Evolutionary conservation across 2,888 invertebrate species (phyloP).

Genomic region (Pinctada fucata): DNA sequence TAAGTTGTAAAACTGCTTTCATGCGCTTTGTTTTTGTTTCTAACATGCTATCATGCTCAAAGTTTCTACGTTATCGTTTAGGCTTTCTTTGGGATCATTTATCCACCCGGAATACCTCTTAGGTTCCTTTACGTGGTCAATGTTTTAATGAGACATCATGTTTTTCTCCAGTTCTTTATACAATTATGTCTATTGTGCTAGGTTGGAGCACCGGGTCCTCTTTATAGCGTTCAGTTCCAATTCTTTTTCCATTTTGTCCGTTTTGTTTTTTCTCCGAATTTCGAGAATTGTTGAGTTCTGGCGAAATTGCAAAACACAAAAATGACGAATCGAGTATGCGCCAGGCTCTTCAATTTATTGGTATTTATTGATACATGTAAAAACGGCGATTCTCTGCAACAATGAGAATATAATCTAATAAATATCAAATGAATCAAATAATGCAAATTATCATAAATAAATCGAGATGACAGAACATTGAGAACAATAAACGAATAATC

Average conservation of each 20-base stretch:
- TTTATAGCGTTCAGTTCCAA: background rate
- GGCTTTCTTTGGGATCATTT: slow-evolving; percentile 7
- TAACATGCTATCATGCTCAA: slow-evolving; percentile 1
- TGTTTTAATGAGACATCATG: slow-evolving; percentile 16
- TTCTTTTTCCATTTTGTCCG: background rate
- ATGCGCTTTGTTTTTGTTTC: slow-evolving; percentile 19
- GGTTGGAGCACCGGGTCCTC: background rate
- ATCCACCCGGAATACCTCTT: slow-evolving; percentile 21
- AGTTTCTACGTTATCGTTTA: slow-evolving; percentile 13
- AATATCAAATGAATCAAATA: no score
- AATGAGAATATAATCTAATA: no score
- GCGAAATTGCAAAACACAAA: no score
- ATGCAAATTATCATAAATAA: no score
- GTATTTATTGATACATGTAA: no score
- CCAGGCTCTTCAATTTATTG: no score
- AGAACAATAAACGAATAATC: no score
- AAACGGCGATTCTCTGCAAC: no score
- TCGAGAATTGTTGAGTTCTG: background rate
- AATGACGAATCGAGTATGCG: background rate
- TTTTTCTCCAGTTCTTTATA: slow-evolving; percentile 23
- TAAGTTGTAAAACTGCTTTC: slow-evolving; percentile 19
- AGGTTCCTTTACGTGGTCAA: slow-evolving; percentile 6
- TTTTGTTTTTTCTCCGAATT: background rate
- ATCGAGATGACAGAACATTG: no score
- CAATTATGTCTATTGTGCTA: slow-evolving; percentile 8